These are phyloP conservation scores for Hyaena hyaena DNA, from an alignment of 2,113 vertebrate genomes.

Conservation along the genomic window DNA sequence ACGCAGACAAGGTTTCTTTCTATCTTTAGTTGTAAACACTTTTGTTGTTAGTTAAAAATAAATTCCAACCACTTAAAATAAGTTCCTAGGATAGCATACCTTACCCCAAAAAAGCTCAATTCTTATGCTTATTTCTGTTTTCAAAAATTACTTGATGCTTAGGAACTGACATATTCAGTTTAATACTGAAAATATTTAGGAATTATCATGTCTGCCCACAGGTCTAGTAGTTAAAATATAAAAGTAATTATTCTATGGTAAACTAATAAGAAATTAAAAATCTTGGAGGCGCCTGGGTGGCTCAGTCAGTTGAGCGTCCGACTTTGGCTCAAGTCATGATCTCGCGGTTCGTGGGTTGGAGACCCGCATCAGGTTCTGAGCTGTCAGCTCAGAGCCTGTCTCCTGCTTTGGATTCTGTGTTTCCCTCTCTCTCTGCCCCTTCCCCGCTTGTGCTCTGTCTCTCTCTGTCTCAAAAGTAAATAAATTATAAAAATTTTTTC, in stretches of 20 bases:
- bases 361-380: too few relatives aligned
- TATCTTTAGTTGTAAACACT: not conserved
- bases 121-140: not conserved
- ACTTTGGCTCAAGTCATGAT: too few relatives aligned
- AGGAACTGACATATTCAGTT: not conserved
- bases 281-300: too few relatives aligned
- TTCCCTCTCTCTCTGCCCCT: too few relatives aligned
- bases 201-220: not conserved
- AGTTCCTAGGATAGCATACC: not conserved
- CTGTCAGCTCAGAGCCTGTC: too few relatives aligned
- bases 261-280: not conserved
- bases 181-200: slow-evolving; percentile 10
- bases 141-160: not conserved
- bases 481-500: too few relatives aligned
- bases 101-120: not conserved
- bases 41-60: not conserved
- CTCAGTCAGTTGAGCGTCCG: too few relatives aligned
- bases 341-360: too few relatives aligned
- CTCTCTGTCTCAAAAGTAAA: too few relatives aligned
- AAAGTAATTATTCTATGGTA: not conserved
- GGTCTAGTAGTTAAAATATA: not conserved
- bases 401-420: too few relatives aligned
- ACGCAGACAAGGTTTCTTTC: not conserved
- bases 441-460: too few relatives aligned
- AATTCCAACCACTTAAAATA: not conserved